Base-by-base conservation (phyloP, 2,797 vertebrate species). In the Myiothlypis coronata region DNA sequence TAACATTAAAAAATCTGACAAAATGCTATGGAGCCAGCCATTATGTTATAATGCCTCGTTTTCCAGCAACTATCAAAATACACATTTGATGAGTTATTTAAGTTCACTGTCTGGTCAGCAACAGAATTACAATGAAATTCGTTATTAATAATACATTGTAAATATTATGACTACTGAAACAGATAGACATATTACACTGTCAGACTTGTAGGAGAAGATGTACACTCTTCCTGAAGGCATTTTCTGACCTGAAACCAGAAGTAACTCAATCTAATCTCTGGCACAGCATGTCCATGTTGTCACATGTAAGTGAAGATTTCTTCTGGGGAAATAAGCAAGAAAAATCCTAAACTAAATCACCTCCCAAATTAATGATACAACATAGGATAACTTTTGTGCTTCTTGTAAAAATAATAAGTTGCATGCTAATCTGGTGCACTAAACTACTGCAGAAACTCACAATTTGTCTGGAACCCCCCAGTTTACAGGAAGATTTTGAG, bases 81-180 rank as follows among this genome's bases (percentile, higher is more conserved):
- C 15, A 39, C 34, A 63, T 78, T 70, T 3, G 2, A 30, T 94
- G 82, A 90, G 72, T 89, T 96, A 96, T 71, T 95, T 79, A 97
- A 92, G 83, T 68, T 90, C 96, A 96, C 86, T 69, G 75, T 93
- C 94, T 94, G 87, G 65, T 92, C 88, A 95, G 65, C 68, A 67
- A 49, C 13, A 67, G 82, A 69, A 92, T 92, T 92, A 89, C 30
- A 56, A 87, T 61, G 59, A 90, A 95, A 87, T 91, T 96, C 6
- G 12, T 95, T 95, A 93, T 85, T 88, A 91, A 87, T 80, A 92
- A 91, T 69, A n/a, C 15, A 57, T 22, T 80, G 37, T 75, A 96
- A 95, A 96, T 90, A 88, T 71, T 80, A 94, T 93, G 93, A 88
- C 83, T 96, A 83, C 30, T 67, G 50, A 75, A 52, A 94, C 83